Evolutionary conservation across 2,113 vertebrate species (phyloP).

Genomic region (Camelus dromedarius): DNA sequence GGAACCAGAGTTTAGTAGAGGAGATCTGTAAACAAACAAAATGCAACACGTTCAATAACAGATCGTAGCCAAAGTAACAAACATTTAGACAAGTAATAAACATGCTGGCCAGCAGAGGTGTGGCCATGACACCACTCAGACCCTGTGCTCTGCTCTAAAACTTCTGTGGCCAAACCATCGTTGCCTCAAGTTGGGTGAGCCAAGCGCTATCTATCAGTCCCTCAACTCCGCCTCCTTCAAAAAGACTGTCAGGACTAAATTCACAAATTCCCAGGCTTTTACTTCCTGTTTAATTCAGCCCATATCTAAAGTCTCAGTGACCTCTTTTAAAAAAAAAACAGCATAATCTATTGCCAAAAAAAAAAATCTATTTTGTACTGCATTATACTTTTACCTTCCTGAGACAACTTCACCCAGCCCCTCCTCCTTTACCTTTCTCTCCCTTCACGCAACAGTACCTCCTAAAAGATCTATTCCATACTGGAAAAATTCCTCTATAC

Average conservation of each 20-base stretch:
- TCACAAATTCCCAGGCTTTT: neutral
- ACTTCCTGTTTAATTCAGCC: neutral
- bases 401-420: neutral
- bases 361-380: neutral
- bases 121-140: neutral
- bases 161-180: neutral
- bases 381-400: neutral
- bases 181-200: neutral
- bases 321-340: conserved; percentile 5
- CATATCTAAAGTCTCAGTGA: neutral
- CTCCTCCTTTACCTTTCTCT: neutral
- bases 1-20: neutral
- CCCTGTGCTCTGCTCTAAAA: neutral
- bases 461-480: neutral
- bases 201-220: neutral
- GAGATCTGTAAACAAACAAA: conserved; percentile 30
- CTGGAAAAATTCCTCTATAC: neutral
- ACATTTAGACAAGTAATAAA: conserved; percentile 51
- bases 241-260: neutral
- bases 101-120: neutral
- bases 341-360: neutral
- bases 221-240: neutral
- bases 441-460: neutral
- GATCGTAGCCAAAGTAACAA: conserved; percentile 48
- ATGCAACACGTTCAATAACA: neutral